Percentiles rank a stretch among this genome's conserved stretches.
phyloP scores from a whole-genome alignment of 1,140 invertebrate species.

The Aphelenchoides fujianensis region DNA sequence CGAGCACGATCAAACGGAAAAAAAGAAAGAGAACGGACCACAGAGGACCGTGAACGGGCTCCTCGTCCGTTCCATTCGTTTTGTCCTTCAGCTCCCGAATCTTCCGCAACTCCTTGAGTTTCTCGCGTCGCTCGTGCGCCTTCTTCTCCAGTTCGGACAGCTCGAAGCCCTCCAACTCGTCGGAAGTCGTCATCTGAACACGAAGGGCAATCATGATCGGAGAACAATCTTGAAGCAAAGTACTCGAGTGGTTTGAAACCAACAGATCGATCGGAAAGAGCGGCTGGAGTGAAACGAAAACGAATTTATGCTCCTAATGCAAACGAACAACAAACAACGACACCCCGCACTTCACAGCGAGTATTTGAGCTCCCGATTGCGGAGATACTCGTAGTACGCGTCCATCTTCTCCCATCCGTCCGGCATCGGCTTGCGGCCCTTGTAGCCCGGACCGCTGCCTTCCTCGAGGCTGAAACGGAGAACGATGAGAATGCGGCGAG shows the following conservation, averaged over 20 bases:
- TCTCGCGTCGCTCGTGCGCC: constrained; percentile 36
- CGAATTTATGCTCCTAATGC: neutral
- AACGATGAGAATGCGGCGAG: constrained; percentile 6
- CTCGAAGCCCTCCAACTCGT: constrained; percentile 27
- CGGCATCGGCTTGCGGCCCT: constrained; percentile 29
- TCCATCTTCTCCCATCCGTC: constrained; percentile 61
- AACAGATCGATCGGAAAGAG: neutral
- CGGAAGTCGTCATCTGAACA: constrained; percentile 38
- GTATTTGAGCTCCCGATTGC: constrained; percentile 56
- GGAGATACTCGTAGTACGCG: constrained; percentile 56
- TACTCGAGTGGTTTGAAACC: neutral
- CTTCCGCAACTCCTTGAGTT: constrained; percentile 28
- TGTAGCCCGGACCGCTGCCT: constrained; percentile 44
- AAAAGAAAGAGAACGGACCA: constrained; percentile 9
- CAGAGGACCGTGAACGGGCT: neutral
- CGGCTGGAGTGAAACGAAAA: constrained; percentile 4
- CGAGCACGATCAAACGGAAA: neutral
- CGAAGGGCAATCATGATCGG: constrained; percentile 18
- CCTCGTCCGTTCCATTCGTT: constrained; percentile 20
- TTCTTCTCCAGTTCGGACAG: constrained; percentile 50
- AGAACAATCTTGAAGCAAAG: neutral
- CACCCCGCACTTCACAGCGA: constrained; percentile 46
- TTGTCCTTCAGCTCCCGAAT: constrained; percentile 3
- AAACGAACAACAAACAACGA: constrained; percentile 34
- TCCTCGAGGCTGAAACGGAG: constrained; percentile 52